Percentiles rank a stretch among this genome's conserved stretches.
phyloP scores from a whole-genome alignment of 2,888 invertebrate species.

The Drosophila aldrichi region DNA sequence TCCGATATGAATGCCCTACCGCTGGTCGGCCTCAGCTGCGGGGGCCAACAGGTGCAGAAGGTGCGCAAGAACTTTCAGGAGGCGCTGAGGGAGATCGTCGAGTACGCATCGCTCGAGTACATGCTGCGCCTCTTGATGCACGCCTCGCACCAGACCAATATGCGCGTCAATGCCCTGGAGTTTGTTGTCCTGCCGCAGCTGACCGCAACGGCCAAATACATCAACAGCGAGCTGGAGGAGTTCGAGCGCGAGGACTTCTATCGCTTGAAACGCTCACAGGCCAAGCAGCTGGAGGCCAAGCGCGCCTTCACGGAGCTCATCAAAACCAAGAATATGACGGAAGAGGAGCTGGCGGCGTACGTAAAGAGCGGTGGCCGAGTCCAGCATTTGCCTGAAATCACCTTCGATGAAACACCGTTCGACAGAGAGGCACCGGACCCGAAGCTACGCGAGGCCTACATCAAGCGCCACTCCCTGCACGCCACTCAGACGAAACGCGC shows the following conservation, averaged over 20 bases:
- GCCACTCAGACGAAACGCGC: background rate
- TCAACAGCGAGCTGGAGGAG: conserved; percentile 79
- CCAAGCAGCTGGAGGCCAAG: conserved; percentile 78
- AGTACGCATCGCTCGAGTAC: conserved; percentile 68
- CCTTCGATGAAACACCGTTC: conserved; percentile 45
- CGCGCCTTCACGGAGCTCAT: conserved; percentile 66
- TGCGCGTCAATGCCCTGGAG: conserved; percentile 82
- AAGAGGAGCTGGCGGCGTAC: conserved; percentile 40
- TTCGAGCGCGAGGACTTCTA: conserved; percentile 82
- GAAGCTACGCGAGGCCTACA: background rate
- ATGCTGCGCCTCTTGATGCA: conserved; percentile 54
- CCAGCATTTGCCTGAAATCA: conserved; percentile 52
- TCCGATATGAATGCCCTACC: conserved; percentile 41
- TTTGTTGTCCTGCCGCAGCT: conserved; percentile 74
- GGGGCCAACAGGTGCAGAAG: conserved; percentile 73
- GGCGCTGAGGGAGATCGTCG: conserved; percentile 56
- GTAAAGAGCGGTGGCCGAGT: conserved; percentile 1
- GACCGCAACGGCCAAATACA: conserved; percentile 65
- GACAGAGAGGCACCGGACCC: background rate
- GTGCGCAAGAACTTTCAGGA: conserved; percentile 64
- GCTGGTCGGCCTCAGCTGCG: conserved; percentile 74
- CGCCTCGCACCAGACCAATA: conserved; percentile 72
- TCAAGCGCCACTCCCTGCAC: conserved; percentile 11
- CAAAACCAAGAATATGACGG: conserved; percentile 56
- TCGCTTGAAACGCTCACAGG: conserved; percentile 80